Percentiles rank a stretch among this genome's conserved stretches.
These are phyloP conservation scores for Rhinoptilus africanus DNA, from an alignment of 2,113 vertebrate genomes.

Conservation along the genomic window DNA sequence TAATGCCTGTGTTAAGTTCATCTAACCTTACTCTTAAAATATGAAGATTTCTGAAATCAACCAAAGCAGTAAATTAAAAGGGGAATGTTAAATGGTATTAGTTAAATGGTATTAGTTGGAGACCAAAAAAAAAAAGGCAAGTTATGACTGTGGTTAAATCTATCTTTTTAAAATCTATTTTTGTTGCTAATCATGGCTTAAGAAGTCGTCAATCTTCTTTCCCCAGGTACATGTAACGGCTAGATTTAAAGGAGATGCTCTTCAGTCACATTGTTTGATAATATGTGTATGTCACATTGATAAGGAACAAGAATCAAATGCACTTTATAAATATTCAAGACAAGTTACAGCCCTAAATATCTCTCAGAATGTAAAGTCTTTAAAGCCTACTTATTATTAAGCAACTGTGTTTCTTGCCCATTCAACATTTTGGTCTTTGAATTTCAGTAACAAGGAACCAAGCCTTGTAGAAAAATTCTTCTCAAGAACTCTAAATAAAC, in stretches of 20 bases:
- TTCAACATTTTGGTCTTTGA: not conserved
- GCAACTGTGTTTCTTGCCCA: not conserved
- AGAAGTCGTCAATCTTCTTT: not conserved
- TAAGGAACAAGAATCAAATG: not conserved
- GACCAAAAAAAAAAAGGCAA: not conserved
- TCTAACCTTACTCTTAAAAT: not conserved
- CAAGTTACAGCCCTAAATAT: not conserved
- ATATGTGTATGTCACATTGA: not conserved
- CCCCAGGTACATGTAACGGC: not conserved
- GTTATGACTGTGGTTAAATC: not conserved
- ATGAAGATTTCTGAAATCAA: not conserved
- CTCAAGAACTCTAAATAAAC: not conserved
- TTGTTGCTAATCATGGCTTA: not conserved
- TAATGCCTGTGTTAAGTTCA: not conserved
- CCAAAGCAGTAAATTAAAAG: not conserved
- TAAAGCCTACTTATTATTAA: not conserved
- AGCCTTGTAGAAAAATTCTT: not conserved
- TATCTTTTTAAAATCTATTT: not conserved
- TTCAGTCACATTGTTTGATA: not conserved
- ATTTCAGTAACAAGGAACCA: not conserved
- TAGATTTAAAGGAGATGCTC: not conserved
- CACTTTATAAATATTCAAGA: not conserved
- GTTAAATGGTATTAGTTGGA: not conserved
- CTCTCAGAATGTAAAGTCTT: not conserved
- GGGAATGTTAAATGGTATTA: too few species aligned